These are phyloP conservation scores for Glareola pratincola DNA, from an alignment of 2,113 vertebrate species.

Conservation along the genomic window DNA sequence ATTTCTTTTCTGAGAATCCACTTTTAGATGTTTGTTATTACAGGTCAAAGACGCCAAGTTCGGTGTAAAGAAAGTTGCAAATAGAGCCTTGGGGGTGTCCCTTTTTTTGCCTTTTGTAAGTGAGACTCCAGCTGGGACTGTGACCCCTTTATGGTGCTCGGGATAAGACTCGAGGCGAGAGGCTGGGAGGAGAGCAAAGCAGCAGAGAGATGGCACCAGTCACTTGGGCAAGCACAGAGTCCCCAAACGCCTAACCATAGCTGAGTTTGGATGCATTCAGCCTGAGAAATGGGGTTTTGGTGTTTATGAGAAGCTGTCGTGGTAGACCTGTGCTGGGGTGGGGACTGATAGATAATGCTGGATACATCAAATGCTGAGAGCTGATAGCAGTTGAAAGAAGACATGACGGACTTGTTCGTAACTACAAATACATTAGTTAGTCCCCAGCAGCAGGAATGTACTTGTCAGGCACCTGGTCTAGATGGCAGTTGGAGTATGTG, in stretches of 20 bases:
- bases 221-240: neutral
- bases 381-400: neutral
- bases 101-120: neutral
- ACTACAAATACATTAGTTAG: neutral
- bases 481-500: neutral
- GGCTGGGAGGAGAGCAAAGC: neutral
- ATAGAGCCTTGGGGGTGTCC: neutral
- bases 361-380: neutral
- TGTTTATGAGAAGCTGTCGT: neutral
- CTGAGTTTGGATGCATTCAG: neutral
- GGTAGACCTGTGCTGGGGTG: neutral
- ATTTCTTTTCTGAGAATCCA: neutral
- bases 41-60: neutral
- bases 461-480: neutral
- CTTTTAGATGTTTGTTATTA: neutral
- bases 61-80: neutral
- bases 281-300: neutral
- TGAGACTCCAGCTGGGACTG: neutral
- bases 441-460: neutral
- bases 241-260: neutral
- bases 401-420: neutral
- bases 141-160: neutral
- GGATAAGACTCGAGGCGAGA: neutral
- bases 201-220: neutral
- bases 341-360: neutral